These are phyloP conservation scores for Drosophila quasianomalipes DNA, from an alignment of 2,888 invertebrate species.

Conservation along the genomic window DNA sequence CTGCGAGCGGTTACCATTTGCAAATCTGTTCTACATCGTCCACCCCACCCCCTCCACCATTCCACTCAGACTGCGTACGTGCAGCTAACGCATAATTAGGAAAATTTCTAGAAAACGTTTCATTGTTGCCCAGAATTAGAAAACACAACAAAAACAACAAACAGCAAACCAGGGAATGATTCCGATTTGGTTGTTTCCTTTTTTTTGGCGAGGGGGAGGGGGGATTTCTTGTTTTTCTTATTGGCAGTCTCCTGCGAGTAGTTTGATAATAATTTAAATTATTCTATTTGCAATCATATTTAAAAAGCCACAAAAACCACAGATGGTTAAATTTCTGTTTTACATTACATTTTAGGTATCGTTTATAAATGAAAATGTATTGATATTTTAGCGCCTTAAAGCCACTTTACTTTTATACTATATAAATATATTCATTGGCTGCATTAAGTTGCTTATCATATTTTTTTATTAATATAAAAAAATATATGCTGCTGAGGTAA, in stretches of 20 bases:
- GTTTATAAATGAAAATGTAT: not conserved
- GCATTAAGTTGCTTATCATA: not conserved
- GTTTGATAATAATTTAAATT: constrained; percentile 40
- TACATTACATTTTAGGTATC: not conserved
- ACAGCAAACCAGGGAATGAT: constrained; percentile 4
- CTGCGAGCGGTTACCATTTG: constrained; percentile 29
- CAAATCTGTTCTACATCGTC: constrained; percentile 34
- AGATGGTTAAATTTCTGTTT: not conserved
- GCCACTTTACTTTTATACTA: too few species aligned
- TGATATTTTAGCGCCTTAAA: not conserved
- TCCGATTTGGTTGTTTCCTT: constrained; percentile 10
- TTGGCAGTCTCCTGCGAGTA: constrained; percentile 2
- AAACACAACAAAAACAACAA: constrained; percentile 26
- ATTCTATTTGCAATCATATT: not conserved
- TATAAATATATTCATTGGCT: not conserved
- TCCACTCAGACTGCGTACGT: constrained; percentile 51
- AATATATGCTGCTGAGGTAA: not conserved
- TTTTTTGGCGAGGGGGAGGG: not conserved
- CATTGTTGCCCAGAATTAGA: constrained; percentile 48
- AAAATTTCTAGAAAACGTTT: constrained; percentile 58
- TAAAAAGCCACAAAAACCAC: not conserved
- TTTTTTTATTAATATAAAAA: not conserved
- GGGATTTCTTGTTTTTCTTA: constrained; percentile 8
- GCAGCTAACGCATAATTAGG: constrained; percentile 77
- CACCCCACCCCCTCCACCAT: not conserved